phyloP scores from a whole-genome alignment of 2,888 invertebrate species.

The Lasioglossum pauxillum region DNA sequence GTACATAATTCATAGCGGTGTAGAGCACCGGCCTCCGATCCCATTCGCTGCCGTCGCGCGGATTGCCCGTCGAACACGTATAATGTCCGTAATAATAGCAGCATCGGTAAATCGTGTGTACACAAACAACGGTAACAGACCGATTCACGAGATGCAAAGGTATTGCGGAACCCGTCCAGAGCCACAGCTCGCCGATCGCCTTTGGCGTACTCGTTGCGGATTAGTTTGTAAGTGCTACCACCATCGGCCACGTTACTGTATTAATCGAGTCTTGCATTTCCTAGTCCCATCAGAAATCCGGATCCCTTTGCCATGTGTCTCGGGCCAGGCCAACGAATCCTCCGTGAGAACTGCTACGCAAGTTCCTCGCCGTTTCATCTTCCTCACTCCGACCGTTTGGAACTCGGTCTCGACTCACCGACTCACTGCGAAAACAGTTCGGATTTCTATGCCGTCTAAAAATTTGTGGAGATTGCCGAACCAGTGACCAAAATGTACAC shows the following conservation, averaged over 20 bases:
- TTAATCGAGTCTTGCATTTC: not conserved
- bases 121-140: conserved; percentile 23
- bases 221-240: conserved; percentile 2
- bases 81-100: conserved; percentile 43
- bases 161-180: not conserved
- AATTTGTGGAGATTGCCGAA: not conserved
- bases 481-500: not conserved
- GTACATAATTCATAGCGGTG: conserved; percentile 70
- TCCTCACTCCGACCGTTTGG: not conserved
- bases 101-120: conserved; percentile 51
- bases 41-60: conserved; percentile 25
- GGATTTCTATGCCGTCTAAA: not conserved
- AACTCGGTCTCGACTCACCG: not conserved
- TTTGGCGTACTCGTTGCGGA: not conserved
- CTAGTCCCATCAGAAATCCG: not conserved
- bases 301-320: not conserved
- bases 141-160: conserved; percentile 24
- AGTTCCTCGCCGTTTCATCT: not conserved
- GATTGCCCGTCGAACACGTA: conserved; percentile 46
- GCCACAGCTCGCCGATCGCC: not conserved
- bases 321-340: not conserved
- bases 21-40: conserved; percentile 1
- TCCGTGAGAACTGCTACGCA: not conserved
- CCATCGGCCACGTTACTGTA: not conserved
- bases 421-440: not conserved